Percentiles rank a stretch among this genome's conserved stretches.
Conservation (phyloP, 2,113 vertebrate species). For the Vireo altiloquus region DNA sequence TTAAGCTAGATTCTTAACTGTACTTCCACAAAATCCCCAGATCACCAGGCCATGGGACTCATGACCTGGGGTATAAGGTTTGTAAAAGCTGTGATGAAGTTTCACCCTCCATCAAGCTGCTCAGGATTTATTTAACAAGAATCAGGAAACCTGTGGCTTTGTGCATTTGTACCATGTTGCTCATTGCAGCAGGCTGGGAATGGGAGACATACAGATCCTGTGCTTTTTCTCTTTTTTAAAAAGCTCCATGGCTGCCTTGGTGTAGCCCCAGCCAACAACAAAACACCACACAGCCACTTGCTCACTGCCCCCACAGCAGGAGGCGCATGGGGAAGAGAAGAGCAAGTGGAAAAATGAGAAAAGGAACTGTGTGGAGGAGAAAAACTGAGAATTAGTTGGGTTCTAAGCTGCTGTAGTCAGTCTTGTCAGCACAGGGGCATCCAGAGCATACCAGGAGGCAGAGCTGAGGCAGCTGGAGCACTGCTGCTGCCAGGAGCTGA, state of each 20-base stretch:
- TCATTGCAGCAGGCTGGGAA: neutral
- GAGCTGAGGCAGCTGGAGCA: neutral
- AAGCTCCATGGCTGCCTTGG: too few species aligned
- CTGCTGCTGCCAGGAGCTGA: neutral
- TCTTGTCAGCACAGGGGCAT: neutral
- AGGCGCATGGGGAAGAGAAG: rapidly evolving
- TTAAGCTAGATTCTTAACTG: neutral
- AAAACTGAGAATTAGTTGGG: neutral
- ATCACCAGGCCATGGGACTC: neutral
- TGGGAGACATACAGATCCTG: neutral
- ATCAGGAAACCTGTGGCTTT: neutral
- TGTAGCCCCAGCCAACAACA: neutral
- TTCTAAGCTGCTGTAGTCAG: neutral
- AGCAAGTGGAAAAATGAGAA: neutral
- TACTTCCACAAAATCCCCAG: neutral
- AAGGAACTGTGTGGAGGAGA: neutral
- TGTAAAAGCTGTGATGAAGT: neutral
- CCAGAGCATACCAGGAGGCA: neutral
- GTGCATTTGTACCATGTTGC: neutral
- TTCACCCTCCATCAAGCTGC: neutral
- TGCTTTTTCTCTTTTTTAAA: neutral
- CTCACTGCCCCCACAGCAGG: neutral
- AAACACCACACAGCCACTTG: neutral
- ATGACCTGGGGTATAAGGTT: neutral
- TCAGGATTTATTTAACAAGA: neutral